Evolutionary conservation across 2,113 vertebrate species (phyloP).

Genomic region (Beaufortia kweichowensis): DNA sequence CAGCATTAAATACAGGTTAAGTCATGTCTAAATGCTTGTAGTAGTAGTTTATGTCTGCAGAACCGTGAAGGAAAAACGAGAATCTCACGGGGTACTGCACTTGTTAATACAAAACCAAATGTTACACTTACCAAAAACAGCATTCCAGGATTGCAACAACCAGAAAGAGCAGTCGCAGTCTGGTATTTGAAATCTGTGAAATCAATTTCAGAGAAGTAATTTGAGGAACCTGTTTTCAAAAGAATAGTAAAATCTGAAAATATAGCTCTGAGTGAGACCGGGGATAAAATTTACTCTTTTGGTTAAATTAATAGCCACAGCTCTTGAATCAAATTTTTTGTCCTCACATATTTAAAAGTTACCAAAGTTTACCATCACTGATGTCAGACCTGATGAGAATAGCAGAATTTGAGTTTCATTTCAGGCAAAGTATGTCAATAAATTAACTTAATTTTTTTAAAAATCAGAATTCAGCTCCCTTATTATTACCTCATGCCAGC

Average conservation of each 20-base stretch:
- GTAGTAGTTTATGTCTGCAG: not conserved
- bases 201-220: not conserved
- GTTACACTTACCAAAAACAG: not conserved
- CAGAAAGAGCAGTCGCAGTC: constrained; percentile 7
- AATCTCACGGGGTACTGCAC: not conserved
- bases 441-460: too few species aligned
- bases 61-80: constrained; percentile 3
- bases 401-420: too few species aligned
- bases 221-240: not conserved
- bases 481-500: not conserved
- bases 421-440: too few species aligned
- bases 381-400: too few species aligned
- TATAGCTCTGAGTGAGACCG: too few species aligned
- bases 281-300: too few species aligned
- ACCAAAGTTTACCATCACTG: too few species aligned
- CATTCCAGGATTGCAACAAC: constrained; percentile 10
- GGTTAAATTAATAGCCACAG: too few species aligned
- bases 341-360: too few species aligned
- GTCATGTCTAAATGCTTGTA: not conserved
- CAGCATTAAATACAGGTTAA: too few species aligned
- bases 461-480: not conserved
- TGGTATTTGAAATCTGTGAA: not conserved
- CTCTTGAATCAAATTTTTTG: too few species aligned
- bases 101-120: constrained; percentile 11
- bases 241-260: not conserved